Conservation (phyloP, 1,140 invertebrate species). For the Copidosoma floridanum region DNA sequence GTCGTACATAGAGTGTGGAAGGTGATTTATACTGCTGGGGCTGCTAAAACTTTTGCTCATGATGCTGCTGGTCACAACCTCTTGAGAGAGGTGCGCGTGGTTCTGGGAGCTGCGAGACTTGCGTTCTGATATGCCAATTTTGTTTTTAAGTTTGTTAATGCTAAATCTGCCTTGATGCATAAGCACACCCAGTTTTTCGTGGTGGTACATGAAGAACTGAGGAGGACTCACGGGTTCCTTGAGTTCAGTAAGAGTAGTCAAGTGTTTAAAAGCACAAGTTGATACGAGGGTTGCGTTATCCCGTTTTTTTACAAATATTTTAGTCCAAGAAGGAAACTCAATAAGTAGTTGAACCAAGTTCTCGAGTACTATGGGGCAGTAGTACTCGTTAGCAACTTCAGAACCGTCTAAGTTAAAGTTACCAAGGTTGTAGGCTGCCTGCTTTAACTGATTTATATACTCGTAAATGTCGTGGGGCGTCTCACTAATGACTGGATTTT, state of each 20-base stretch:
- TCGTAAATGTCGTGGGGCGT: slow-evolving; percentile 10
- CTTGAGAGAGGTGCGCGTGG: background rate
- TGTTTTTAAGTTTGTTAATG: too few relatives aligned
- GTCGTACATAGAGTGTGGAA: background rate
- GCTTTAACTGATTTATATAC: slow-evolving; percentile 16
- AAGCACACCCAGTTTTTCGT: background rate
- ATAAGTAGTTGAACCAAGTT: slow-evolving; percentile 11
- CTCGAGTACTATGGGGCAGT: slow-evolving; percentile 18
- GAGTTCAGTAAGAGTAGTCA: background rate
- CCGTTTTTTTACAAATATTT: slow-evolving; percentile 9
- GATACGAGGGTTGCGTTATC: slow-evolving; percentile 3
- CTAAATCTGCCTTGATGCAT: background rate
- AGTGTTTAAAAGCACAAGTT: slow-evolving; percentile 3
- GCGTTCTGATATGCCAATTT: background rate
- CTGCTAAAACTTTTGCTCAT: background rate
- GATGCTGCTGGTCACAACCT: background rate
- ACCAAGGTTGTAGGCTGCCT: slow-evolving; percentile 11
- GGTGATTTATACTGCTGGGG: slow-evolving; percentile 15
- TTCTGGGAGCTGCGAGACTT: background rate
- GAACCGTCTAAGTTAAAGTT: slow-evolving; percentile 12
- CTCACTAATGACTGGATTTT: background rate
- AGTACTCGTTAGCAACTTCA: slow-evolving; percentile 13
- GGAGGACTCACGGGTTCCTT: background rate
- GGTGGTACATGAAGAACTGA: slow-evolving; percentile 7
- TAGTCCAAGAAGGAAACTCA: slow-evolving; percentile 26